Evolutionary conservation across 1,140 invertebrate species (phyloP).

Genomic region (Leucophenga varia): DNA sequence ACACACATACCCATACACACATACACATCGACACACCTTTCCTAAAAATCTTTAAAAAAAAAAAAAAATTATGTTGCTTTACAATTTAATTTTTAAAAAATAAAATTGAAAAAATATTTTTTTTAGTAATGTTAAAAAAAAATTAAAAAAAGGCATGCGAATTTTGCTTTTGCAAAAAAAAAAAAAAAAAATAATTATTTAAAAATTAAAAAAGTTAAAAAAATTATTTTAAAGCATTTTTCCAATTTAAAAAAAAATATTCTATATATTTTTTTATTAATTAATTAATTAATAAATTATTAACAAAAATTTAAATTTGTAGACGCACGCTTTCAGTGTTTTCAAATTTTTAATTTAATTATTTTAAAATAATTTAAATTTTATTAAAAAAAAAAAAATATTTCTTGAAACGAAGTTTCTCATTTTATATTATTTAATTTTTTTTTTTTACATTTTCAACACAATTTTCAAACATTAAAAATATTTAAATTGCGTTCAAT

Average conservation of each 20-base stretch:
- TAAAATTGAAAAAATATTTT: no score
- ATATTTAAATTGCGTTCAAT: conserved; percentile 15
- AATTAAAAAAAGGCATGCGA: conserved; percentile 41
- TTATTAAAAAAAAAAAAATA: conserved; percentile 2
- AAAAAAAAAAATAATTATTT: no score
- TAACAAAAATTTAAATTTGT: conserved; percentile 26
- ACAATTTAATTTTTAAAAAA: no score
- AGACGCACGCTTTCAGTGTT: conserved; percentile 46
- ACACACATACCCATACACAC: conserved; percentile 4
- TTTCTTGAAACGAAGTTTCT: conserved; percentile 13
- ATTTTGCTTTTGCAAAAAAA: conserved; percentile 37
- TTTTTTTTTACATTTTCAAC: conserved; percentile 17
- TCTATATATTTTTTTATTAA: conserved; percentile 3
- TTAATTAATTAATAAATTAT: conserved; percentile 21
- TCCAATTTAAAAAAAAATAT: conserved; percentile 18
- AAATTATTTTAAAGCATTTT: conserved; percentile 27
- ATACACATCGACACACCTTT: conserved; percentile 3
- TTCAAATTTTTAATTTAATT: conserved; percentile 15
- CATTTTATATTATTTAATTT: no score
- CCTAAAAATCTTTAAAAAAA: conserved; percentile 7
- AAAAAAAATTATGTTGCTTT: no score
- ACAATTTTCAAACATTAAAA: conserved; percentile 20
- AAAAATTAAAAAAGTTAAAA: conserved; percentile 34
- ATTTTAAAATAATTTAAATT: conserved; percentile 3
- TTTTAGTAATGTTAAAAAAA: not conserved